Percentiles rank a stretch among this genome's conserved stretches.
phyloP scores from a whole-genome alignment of 64 coral and sea anemone genomes.

The Stichodactyla helianthus region DNA sequence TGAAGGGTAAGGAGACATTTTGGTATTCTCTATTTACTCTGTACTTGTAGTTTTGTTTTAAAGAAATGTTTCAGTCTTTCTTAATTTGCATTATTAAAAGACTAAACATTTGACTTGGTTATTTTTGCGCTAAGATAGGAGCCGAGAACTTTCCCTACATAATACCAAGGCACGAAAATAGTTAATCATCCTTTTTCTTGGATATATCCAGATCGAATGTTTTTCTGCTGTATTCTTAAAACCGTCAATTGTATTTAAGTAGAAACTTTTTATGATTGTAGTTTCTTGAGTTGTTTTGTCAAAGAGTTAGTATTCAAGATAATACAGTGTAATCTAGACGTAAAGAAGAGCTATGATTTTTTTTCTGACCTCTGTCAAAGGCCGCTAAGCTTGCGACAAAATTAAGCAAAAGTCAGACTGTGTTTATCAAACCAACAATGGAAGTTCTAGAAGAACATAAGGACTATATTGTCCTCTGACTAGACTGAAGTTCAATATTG shows the following conservation, averaged over 20 bases:
- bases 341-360: neutral
- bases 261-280: neutral
- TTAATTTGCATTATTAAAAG: conserved; percentile 49
- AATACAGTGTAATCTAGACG: neutral
- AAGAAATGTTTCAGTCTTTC: neutral
- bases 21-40: conserved; percentile 2
- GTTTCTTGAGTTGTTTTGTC: neutral
- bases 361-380: conserved; percentile 25
- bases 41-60: neutral
- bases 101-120: conserved; percentile 42
- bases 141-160: neutral
- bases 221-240: neutral
- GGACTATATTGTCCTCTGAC: conserved; percentile 21
- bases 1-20: conserved; percentile 39
- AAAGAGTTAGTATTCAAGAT: neutral
- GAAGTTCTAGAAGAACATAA: neutral
- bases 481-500: conserved; percentile 29
- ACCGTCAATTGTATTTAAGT: neutral
- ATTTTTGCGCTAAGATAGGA: neutral
- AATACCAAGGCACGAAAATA: neutral
- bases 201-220: neutral
- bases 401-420: conserved; percentile 22
- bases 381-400: conserved; percentile 16
- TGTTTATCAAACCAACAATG: conserved; percentile 25
- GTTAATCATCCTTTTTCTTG: neutral